Percentiles rank a stretch among this genome's conserved stretches.
Conservation (phyloP, 92 coral and sea anemone genomes). For the Phenganax stokvisi region DNA sequence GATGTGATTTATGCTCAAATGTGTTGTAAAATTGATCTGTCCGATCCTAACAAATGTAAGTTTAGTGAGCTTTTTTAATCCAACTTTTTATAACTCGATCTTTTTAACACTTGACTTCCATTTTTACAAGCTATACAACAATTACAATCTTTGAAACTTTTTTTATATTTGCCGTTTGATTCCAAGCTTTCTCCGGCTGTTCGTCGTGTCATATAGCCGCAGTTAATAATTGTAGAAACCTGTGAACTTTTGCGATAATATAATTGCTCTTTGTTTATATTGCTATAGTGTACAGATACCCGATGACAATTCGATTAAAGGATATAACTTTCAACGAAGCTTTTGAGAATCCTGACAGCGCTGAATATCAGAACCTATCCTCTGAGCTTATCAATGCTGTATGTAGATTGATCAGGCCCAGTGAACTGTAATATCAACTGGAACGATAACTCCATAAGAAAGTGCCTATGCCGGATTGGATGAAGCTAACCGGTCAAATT, state of each 20-base stretch:
- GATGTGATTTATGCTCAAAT: background rate
- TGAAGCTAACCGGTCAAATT: too few relatives aligned
- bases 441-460: too few relatives aligned
- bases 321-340: background rate
- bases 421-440: too few relatives aligned
- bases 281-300: conserved; percentile 9
- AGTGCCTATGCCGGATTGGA: too few relatives aligned
- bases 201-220: background rate
- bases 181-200: too few relatives aligned
- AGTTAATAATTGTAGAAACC: background rate
- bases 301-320: background rate
- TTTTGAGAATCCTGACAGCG: background rate
- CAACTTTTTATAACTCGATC: too few relatives aligned
- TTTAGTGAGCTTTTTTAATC: too few relatives aligned
- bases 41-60: conserved; percentile 17
- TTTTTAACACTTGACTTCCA: too few relatives aligned
- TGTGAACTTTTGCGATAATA: background rate
- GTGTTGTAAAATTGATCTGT: conserved; percentile 11
- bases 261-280: background rate
- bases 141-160: too few relatives aligned
- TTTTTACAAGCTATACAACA: too few relatives aligned
- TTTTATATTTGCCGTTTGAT: too few relatives aligned
- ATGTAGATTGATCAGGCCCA: background rate
- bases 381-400: background rate
- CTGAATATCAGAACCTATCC: background rate